phyloP scores from a whole-genome alignment of 1,140 invertebrate species.

The Heterodera schachtii region DNA sequence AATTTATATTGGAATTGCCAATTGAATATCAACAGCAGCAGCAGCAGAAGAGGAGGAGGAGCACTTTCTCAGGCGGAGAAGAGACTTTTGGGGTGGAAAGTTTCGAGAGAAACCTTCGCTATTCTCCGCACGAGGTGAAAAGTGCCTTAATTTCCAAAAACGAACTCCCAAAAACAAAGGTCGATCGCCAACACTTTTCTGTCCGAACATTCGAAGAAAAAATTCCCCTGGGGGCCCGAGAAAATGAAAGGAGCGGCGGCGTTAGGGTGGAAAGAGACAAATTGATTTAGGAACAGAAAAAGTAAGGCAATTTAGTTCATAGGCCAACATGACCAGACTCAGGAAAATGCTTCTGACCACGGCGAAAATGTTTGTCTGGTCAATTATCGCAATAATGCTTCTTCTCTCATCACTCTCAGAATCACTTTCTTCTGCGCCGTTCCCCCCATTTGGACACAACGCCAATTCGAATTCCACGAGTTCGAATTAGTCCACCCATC shows the following conservation, averaged over 20 bases:
- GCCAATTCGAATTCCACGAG: background rate
- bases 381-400: background rate
- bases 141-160: background rate
- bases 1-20: background rate
- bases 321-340: background rate
- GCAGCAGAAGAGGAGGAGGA: background rate
- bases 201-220: conserved; percentile 16
- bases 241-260: background rate
- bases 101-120: conserved; percentile 13
- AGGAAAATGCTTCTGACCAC: background rate
- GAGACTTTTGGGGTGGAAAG: conserved; percentile 11
- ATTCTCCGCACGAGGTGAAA: conserved; percentile 18
- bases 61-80: background rate
- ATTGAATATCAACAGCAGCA: background rate
- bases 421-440: conserved; percentile 3
- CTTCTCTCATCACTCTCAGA: background rate
- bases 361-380: background rate
- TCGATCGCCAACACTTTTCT: conserved; percentile 26
- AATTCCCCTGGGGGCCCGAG: background rate
- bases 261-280: conserved; percentile 5
- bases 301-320: background rate
- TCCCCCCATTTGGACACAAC: background rate
- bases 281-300: background rate
- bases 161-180: background rate
- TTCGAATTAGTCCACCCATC: background rate